phyloP scores from a whole-genome alignment of 2,797 vertebrate species.

The Podargus strigoides region DNA sequence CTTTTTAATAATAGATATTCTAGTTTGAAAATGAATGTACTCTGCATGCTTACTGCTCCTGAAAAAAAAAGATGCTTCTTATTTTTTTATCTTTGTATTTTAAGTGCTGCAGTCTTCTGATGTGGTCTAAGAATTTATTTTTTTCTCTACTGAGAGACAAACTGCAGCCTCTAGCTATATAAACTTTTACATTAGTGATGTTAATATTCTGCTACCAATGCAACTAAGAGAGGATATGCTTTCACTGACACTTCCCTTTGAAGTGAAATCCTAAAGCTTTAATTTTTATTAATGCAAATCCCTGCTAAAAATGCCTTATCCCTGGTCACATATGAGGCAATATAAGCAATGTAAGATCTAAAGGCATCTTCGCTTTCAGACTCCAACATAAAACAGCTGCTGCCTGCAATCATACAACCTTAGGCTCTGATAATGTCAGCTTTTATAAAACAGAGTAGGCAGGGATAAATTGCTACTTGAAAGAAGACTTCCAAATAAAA shows the following conservation, averaged over 20 bases:
- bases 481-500: background rate
- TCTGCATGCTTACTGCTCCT: background rate
- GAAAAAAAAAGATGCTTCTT: background rate
- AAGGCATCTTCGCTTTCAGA: conserved; percentile 24
- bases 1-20: conserved; percentile 21
- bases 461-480: background rate
- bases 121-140: background rate
- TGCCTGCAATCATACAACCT: background rate
- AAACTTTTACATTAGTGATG: conserved; percentile 21
- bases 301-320: conserved; percentile 40
- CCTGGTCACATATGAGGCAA: conserved; percentile 3
- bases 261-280: conserved; percentile 54
- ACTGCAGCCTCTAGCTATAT: conserved; percentile 6
- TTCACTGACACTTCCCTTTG: conserved; percentile 42
- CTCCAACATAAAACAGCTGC: background rate
- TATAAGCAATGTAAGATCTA: conserved; percentile 4
- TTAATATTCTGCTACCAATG: conserved; percentile 42
- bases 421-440: background rate
- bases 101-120: background rate
- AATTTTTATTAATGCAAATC: conserved; percentile 58
- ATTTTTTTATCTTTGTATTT: background rate
- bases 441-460: background rate
- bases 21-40: background rate
- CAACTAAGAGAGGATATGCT: conserved; percentile 26
- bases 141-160: conserved; percentile 10